Evolutionary conservation across 1,140 invertebrate genomes (phyloP).

Genomic region (Macrotrachela quadricornifera): DNA sequence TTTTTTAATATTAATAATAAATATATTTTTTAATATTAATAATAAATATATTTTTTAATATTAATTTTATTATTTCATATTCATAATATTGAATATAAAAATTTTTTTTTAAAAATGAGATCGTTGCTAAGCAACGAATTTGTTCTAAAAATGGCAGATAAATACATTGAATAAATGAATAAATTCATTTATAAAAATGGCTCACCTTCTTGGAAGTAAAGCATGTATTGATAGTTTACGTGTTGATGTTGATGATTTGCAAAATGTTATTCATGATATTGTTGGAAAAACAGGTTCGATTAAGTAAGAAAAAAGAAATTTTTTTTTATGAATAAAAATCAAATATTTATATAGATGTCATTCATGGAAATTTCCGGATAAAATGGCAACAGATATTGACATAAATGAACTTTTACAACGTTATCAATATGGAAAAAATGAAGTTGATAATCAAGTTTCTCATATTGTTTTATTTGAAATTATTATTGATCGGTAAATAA

Average conservation of each 20-base stretch:
- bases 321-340: neutral
- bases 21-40: too few relatives aligned
- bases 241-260: slow-evolving; percentile 2
- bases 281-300: neutral
- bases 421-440: neutral
- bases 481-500: neutral
- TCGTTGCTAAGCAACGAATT: too few relatives aligned
- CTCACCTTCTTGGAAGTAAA: slow-evolving; percentile 4
- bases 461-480: slow-evolving; percentile 2
- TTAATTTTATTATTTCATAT: too few relatives aligned
- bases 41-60: too few relatives aligned
- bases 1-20: too few relatives aligned
- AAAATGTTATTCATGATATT: slow-evolving; percentile 6
- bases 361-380: slow-evolving; percentile 8
- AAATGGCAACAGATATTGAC: slow-evolving; percentile 1
- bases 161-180: too few relatives aligned
- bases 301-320: neutral
- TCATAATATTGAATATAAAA: too few relatives aligned
- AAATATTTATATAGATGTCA: slow-evolving; percentile 1
- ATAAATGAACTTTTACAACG: neutral
- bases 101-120: too few relatives aligned
- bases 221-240: slow-evolving; percentile 6
- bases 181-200: neutral
- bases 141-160: too few relatives aligned
- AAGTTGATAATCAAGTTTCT: slow-evolving; percentile 6